phyloP scores from a whole-genome alignment of 2,797 vertebrate species.

The Paedocypris micromegethes region DNA sequence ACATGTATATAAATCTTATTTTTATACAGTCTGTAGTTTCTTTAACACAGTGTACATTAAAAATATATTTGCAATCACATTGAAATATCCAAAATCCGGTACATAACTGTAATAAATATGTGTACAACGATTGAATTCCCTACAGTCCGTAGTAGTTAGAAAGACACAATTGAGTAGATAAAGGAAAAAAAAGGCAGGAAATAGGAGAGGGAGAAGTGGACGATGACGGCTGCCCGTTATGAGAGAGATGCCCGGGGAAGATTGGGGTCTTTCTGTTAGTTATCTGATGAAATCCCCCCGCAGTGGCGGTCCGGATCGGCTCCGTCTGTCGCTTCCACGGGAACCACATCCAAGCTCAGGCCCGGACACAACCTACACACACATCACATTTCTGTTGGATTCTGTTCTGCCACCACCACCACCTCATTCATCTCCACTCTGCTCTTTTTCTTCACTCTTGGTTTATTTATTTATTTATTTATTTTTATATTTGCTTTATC shows the following conservation, averaged over 20 bases:
- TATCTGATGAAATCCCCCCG: conserved; percentile 37
- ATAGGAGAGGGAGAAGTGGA: conserved; percentile 1
- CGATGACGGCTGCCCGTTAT: conserved; percentile 17
- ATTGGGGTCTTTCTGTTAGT: conserved; percentile 38
- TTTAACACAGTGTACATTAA: too few relatives aligned
- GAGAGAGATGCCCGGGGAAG: conserved; percentile 28
- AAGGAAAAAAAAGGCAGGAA: conserved; percentile 7
- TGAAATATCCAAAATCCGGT: too few relatives aligned
- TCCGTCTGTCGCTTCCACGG: conserved; percentile 24
- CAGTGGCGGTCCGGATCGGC: conserved; percentile 2
- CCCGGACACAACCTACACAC: conserved; percentile 11
- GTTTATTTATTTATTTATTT: conserved; percentile 44
- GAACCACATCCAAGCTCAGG: conserved; percentile 14
- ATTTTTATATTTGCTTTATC: conserved; percentile 34
- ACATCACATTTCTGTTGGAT: conserved; percentile 31
- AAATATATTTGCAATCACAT: too few relatives aligned
- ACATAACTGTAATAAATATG: too few relatives aligned
- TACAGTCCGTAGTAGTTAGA: conserved; percentile 6
- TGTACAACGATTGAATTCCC: too few relatives aligned
- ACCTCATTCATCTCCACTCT: conserved; percentile 44
- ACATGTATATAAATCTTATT: too few relatives aligned
- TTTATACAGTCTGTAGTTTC: too few relatives aligned
- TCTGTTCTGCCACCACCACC: conserved; percentile 39
- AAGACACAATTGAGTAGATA: neutral
- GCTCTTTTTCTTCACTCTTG: conserved; percentile 47